Evolutionary conservation across 2,113 vertebrate genomes (phyloP).

Genomic region (Lutjanus erythropterus): DNA sequence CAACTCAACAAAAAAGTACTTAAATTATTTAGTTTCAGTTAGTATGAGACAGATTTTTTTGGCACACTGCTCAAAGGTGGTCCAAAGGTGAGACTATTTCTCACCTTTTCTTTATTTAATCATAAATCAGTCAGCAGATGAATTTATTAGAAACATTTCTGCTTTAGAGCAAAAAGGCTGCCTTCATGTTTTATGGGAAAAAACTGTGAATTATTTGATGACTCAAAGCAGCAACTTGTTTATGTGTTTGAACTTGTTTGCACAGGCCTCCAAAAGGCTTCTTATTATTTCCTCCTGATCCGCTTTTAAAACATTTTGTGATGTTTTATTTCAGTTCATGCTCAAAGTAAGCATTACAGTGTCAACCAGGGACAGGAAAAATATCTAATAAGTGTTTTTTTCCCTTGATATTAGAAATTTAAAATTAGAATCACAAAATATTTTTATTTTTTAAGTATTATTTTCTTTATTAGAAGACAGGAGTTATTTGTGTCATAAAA

Average conservation of each 20-base stretch:
- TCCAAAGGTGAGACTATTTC: neutral
- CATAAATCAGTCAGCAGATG: neutral
- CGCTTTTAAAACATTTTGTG: neutral
- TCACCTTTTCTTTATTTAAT: neutral
- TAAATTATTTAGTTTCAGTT: neutral
- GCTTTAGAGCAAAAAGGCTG: neutral
- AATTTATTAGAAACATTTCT: neutral
- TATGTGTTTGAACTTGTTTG: constrained; percentile 38
- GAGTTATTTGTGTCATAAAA: neutral
- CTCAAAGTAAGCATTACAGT: neutral
- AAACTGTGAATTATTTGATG: constrained; percentile 21
- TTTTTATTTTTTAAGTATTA: neutral
- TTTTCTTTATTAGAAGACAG: neutral
- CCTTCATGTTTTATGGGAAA: constrained; percentile 19
- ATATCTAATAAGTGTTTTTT: neutral
- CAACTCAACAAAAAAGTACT: neutral
- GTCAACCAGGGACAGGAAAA: neutral
- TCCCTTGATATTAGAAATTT: neutral
- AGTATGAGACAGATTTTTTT: neutral
- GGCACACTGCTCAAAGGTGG: neutral
- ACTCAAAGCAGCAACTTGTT: constrained; percentile 25
- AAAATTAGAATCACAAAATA: neutral
- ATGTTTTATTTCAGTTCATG: constrained; percentile 19
- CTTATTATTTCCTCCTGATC: neutral
- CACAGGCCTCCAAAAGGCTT: neutral